phyloP scores from a whole-genome alignment of 2,113 vertebrate species.

The Syngnathoides biaculeatus region DNA sequence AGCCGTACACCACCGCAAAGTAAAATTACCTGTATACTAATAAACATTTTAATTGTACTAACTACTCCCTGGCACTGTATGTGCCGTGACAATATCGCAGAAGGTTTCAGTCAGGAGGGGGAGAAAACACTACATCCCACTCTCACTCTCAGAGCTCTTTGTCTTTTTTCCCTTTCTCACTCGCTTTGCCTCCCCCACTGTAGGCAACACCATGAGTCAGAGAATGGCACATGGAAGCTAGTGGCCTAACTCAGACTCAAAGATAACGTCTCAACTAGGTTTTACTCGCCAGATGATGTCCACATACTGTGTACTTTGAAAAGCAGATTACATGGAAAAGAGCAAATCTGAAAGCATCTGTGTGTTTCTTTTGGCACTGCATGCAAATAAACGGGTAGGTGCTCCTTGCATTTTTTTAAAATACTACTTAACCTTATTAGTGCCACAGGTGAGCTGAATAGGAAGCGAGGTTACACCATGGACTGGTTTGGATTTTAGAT shows the following conservation, averaged over 20 bases:
- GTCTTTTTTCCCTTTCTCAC: slow-evolving; percentile 17
- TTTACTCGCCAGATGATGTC: slow-evolving; percentile 19
- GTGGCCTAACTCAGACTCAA: slow-evolving; percentile 38
- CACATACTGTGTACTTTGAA: not conserved
- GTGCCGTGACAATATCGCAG: slow-evolving; percentile 38
- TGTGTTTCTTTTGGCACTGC: not conserved
- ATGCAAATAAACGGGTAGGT: too few relatives aligned
- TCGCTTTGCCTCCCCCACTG: slow-evolving; percentile 50
- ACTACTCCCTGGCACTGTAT: not conserved
- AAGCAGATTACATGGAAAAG: not conserved
- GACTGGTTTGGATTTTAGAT: not conserved
- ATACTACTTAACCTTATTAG: not conserved
- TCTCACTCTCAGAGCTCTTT: slow-evolving; percentile 32
- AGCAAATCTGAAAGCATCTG: not conserved
- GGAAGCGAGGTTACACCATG: not conserved
- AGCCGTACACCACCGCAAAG: not conserved
- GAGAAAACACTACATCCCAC: slow-evolving; percentile 61
- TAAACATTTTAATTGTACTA: not conserved
- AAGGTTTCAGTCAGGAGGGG: slow-evolving; percentile 60
- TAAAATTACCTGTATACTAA: not conserved
- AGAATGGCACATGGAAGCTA: slow-evolving; percentile 43
- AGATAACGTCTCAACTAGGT: slow-evolving; percentile 30
- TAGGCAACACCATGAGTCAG: slow-evolving; percentile 62
- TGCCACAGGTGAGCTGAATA: not conserved
- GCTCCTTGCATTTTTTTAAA: not conserved